Evolutionary conservation across 2,888 invertebrate genomes (phyloP).

Genomic region (Trichogramma evanescens): DNA sequence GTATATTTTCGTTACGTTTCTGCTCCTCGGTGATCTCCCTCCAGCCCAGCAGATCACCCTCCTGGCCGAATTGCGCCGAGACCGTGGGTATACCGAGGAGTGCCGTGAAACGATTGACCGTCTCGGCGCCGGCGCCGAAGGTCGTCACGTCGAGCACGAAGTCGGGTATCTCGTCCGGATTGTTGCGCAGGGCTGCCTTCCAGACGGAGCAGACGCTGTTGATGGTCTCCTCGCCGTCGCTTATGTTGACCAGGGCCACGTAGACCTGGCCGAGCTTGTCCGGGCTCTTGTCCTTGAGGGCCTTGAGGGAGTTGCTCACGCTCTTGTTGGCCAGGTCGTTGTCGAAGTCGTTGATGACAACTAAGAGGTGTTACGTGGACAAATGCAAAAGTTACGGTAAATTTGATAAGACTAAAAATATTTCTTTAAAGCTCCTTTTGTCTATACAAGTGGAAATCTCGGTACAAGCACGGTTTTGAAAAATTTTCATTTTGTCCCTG

Average conservation of each 20-base stretch:
- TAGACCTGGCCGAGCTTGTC: constrained; percentile 32
- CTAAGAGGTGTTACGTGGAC: constrained; percentile 21
- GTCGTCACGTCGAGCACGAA: constrained; percentile 76
- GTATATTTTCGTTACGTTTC: constrained; percentile 34
- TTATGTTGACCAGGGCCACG: constrained; percentile 31
- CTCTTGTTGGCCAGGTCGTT: constrained; percentile 39
- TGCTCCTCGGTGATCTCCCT: constrained; percentile 64
- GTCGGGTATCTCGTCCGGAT: constrained; percentile 64
- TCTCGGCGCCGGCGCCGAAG: constrained; percentile 74
- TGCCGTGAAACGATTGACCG: constrained; percentile 75
- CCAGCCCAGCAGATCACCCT: constrained; percentile 73
- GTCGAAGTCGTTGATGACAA: constrained; percentile 36
- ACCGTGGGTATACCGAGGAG: constrained; percentile 76
- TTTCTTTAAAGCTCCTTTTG: no score
- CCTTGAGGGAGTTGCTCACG: constrained; percentile 33
- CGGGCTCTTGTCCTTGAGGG: constrained; percentile 30
- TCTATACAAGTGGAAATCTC: no score
- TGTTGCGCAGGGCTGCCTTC: constrained; percentile 43
- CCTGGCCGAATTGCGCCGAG: constrained; percentile 78
- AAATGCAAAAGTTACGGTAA: no score
- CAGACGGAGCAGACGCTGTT: constrained; percentile 35
- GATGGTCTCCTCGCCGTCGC: constrained; percentile 31
- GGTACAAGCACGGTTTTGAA: no score
- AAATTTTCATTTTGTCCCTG: no score
- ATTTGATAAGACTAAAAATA: no score